These are phyloP conservation scores for Phyllopteryx taeniolatus DNA, from an alignment of 2,113 vertebrate species.

Conservation along the genomic window DNA sequence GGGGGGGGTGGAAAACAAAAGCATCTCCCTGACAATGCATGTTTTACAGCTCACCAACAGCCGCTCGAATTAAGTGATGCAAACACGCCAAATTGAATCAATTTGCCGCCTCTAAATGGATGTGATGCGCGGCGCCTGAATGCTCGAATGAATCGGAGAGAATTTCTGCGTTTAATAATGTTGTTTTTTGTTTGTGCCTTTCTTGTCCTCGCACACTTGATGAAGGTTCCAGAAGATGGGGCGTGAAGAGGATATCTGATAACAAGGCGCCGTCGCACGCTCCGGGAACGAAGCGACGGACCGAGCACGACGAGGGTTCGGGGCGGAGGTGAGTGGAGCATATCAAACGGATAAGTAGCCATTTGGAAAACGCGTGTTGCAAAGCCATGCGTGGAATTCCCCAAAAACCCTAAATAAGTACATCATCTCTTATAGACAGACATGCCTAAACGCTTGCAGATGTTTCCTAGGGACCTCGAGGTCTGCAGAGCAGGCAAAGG, in stretches of 20 bases:
- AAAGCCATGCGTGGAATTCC: conserved; percentile 1
- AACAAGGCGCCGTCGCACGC: conserved; percentile 13
- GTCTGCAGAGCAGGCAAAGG: not conserved
- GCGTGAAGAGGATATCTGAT: conserved; percentile 45
- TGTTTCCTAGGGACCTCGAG: conserved; percentile 11
- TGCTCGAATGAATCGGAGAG: conserved; percentile 58
- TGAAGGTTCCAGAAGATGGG: conserved; percentile 51
- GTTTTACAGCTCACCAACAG: conserved; percentile 60
- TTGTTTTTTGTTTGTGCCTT: conserved; percentile 54
- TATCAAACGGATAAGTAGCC: conserved; percentile 54
- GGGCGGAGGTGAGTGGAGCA: conserved; percentile 36
- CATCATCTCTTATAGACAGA: not conserved
- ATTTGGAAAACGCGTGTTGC: conserved; percentile 29
- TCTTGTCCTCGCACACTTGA: conserved; percentile 34
- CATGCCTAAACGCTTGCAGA: not conserved
- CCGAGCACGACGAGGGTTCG: conserved; percentile 26
- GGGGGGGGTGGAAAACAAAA: conserved; percentile 27
- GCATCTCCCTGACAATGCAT: conserved; percentile 32
- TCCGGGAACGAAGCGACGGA: conserved; percentile 41
- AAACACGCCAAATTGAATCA: conserved; percentile 72
- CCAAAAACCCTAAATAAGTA: not conserved
- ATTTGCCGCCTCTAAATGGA: conserved; percentile 68
- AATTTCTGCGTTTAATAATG: conserved; percentile 65
- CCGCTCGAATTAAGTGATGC: conserved; percentile 60
- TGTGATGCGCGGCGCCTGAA: conserved; percentile 55